These are phyloP conservation scores for Festucalex cinctus DNA, from an alignment of 2,113 vertebrate genomes.

Conservation along the genomic window DNA sequence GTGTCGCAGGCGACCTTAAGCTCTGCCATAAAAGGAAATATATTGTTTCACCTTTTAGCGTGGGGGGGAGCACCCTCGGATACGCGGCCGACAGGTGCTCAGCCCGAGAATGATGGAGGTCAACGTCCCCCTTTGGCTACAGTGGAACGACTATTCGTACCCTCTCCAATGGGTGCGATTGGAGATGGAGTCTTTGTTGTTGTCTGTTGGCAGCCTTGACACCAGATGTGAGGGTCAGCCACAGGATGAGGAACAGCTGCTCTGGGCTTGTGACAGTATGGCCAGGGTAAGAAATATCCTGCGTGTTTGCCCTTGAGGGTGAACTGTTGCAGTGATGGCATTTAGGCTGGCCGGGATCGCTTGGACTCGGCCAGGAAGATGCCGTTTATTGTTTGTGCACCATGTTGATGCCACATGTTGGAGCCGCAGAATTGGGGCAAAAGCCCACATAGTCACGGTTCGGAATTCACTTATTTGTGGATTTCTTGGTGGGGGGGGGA, in stretches of 20 bases:
- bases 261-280: conserved; percentile 24
- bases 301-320: conserved; percentile 32
- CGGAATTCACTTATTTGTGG: background rate
- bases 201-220: conserved; percentile 46
- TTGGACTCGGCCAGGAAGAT: background rate
- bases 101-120: conserved; percentile 53
- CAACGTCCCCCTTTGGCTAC: conserved; percentile 36
- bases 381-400: background rate
- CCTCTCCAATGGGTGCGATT: background rate
- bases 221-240: conserved; percentile 62
- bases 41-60: conserved; percentile 49
- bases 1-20: conserved; percentile 61
- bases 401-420: background rate
- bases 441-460: background rate
- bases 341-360: conserved; percentile 1
- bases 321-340: conserved; percentile 22
- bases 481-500: too few species aligned
- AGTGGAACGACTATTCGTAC: conserved; percentile 44
- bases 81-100: conserved; percentile 58
- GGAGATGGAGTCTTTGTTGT: conserved; percentile 53
- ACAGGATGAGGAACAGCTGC: conserved; percentile 59
- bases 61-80: conserved; percentile 46
- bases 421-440: background rate
- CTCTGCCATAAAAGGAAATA: conserved; percentile 51
- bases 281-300: conserved; percentile 46